These are phyloP conservation scores for Poeciliopsis gracilis DNA, from an alignment of 2,797 vertebrate species.

Conservation along the genomic window DNA sequence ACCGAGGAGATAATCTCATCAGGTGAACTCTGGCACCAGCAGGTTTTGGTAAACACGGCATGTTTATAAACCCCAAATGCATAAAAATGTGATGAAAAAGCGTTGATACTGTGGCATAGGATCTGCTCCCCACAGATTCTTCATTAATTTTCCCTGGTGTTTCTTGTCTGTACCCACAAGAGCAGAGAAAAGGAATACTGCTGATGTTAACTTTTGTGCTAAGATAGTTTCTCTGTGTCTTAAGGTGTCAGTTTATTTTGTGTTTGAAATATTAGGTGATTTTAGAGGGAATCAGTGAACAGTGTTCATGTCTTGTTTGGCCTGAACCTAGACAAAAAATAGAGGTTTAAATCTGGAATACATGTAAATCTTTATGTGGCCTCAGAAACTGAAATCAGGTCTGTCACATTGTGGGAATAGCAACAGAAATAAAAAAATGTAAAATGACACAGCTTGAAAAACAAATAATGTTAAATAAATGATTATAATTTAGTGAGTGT, in stretches of 20 bases:
- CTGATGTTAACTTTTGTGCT: neutral
- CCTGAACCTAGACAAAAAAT: neutral
- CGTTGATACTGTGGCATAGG: neutral
- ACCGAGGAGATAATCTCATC: constrained; percentile 73
- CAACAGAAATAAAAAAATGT: neutral
- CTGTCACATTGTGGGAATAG: neutral
- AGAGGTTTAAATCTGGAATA: neutral
- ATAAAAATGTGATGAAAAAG: constrained; percentile 56
- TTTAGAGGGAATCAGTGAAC: too few relatives aligned
- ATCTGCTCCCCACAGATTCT: neutral
- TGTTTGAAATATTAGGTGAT: neutral
- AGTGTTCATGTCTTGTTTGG: neutral
- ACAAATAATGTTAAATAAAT: neutral
- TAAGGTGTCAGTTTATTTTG: neutral
- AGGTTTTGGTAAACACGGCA: constrained; percentile 65
- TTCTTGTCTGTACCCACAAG: neutral
- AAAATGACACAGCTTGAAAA: neutral
- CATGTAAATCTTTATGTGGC: neutral
- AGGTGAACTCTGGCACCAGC: constrained; percentile 63
- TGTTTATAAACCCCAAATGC: constrained; percentile 59
- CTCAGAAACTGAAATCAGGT: neutral
- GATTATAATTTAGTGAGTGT: neutral
- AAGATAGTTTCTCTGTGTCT: neutral
- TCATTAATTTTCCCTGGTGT: neutral
- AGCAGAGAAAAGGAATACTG: neutral